phyloP scores from a whole-genome alignment of 2,888 invertebrate genomes.

The Ectobius pallidus region DNA sequence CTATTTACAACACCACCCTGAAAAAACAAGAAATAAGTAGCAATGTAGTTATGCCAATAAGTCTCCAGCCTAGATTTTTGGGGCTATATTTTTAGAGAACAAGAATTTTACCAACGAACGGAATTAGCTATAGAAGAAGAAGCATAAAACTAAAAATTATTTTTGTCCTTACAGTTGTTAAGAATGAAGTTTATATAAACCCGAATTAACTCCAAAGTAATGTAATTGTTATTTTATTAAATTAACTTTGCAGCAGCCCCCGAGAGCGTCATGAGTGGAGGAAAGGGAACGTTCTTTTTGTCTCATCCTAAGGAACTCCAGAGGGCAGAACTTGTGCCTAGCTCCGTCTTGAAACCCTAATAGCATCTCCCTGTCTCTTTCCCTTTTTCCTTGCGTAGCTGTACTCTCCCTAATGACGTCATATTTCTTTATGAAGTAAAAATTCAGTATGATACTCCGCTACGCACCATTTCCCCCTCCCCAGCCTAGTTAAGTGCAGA shows the following conservation, averaged over 20 bases:
- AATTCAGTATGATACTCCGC: constrained; percentile 36
- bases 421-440: constrained; percentile 39
- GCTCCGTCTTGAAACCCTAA: constrained; percentile 25
- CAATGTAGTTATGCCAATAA: too few species aligned
- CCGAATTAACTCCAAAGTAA: constrained; percentile 26
- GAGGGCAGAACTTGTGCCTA: too few species aligned
- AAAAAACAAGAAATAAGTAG: too few species aligned
- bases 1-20: too few species aligned
- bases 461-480: constrained; percentile 34
- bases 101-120: too few species aligned
- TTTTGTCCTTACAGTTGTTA: too few species aligned
- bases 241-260: too few species aligned
- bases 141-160: too few species aligned
- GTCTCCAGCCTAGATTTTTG: too few species aligned
- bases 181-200: constrained; percentile 2
- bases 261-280: too few species aligned
- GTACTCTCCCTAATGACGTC: constrained; percentile 36
- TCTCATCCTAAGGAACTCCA: not conserved
- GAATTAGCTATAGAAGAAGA: too few species aligned
- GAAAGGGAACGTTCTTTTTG: constrained; percentile 8
- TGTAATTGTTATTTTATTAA: constrained; percentile 31
- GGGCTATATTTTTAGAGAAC: too few species aligned
- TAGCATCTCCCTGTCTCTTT: not conserved
- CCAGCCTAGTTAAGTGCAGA: not conserved
- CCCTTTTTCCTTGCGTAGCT: not conserved